Percentiles rank a stretch among this genome's conserved stretches.
phyloP scores from a whole-genome alignment of 2,888 invertebrate species.

The Choristoneura rosaceana region DNA sequence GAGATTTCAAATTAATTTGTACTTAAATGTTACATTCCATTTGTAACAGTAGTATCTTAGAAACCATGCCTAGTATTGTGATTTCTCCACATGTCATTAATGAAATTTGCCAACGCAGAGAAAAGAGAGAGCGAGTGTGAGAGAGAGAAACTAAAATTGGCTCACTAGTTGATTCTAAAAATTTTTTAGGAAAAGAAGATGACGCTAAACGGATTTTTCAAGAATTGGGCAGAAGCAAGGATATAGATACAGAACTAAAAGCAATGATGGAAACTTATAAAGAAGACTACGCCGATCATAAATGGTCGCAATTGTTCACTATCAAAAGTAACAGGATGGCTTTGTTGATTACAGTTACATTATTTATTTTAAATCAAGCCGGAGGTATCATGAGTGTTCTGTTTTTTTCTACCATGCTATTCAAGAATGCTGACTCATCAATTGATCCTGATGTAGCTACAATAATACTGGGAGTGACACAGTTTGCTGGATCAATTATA shows the following conservation, averaged over 20 bases:
- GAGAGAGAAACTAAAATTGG: neutral
- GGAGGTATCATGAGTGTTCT: slow-evolving; percentile 57
- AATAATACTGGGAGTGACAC: slow-evolving; percentile 55
- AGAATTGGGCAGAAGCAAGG: slow-evolving; percentile 48
- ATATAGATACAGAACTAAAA: slow-evolving; percentile 50
- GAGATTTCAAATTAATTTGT: too few relatives aligned
- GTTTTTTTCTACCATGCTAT: slow-evolving; percentile 60
- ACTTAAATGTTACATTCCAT: too few relatives aligned
- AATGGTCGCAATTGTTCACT: slow-evolving; percentile 52
- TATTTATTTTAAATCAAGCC: slow-evolving; percentile 54
- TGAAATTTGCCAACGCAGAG: too few relatives aligned
- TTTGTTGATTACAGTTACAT: slow-evolving; percentile 54
- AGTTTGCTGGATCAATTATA: slow-evolving; percentile 52
- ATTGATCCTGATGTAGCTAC: slow-evolving; percentile 58
- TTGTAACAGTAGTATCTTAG: too few relatives aligned
- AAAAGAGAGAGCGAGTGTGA: too few relatives aligned
- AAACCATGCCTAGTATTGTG: too few relatives aligned
- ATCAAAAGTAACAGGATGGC: slow-evolving; percentile 57
- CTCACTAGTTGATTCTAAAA: neutral
- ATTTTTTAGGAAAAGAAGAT: slow-evolving; percentile 3
- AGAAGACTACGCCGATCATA: slow-evolving; percentile 41
- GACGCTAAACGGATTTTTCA: slow-evolving; percentile 12
- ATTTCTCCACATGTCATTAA: too few relatives aligned
- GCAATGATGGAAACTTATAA: slow-evolving; percentile 29
- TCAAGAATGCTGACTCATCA: slow-evolving; percentile 55